Base-by-base conservation (phyloP, 1,140 invertebrate genomes). In the Hyposmocoma kahamanoa region DNA sequence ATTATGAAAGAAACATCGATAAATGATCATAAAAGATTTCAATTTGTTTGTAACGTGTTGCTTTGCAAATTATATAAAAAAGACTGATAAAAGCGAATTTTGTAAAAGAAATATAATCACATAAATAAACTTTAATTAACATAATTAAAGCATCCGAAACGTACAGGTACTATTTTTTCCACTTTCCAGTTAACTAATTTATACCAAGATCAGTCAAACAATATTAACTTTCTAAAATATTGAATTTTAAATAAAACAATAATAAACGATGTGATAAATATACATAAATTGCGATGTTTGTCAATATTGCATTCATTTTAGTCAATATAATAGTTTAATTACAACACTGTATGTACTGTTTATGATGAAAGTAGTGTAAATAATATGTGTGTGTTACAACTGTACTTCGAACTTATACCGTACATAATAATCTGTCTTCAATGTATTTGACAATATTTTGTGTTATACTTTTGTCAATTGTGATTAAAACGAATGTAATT, bases 11-110 rank as follows among this genome's bases (percentile, higher is more conserved):
- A n/a, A n/a, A n/a, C n/a, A n/a, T n/a, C n/a, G n/a, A n/a, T n/a
- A n/a, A n/a, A n/a, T n/a, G n/a, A n/a, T n/a, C n/a, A n/a, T n/a
- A n/a, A n/a, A n/a, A n/a, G n/a, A n/a, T n/a, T n/a, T n/a, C n/a
- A n/a, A n/a, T n/a, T n/a, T n/a, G n/a, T n/a, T n/a, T n/a, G n/a
- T n/a, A n/a, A n/a, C n/a, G n/a, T n/a, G n/a, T 41, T 15, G 32
- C 43, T 52, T 55, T 55, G 22, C 52, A 68, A 65, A 48, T 68
- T 70, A 64, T 65, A 70, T 69, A 59, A 68, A 67, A 77, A 84
- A 84, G 80, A 84, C 80, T 84, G 80, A 84, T 74, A 74, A 77
- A 78, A 81, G 77, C 80, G 80, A 84, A 84, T 84, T 84, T 84
- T 66, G 55, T 77, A 77, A 72, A 74, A n/a, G n/a, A n/a, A 57